Evolutionary conservation across 35 echinoderm and acorn worm species (phyloP).

Genomic region (Heliocidaris tuberculata): DNA sequence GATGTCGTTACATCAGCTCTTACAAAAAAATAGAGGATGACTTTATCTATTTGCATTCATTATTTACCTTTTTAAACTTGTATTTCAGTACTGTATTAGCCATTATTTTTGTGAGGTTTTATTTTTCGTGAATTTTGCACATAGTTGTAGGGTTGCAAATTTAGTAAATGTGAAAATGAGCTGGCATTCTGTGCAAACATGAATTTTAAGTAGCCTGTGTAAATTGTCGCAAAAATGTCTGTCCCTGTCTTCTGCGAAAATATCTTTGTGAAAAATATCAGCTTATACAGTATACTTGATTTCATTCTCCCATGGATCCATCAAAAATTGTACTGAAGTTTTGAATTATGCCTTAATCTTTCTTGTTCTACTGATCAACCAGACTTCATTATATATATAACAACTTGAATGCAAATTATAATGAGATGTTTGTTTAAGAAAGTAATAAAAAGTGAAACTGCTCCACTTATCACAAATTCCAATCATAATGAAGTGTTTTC

Average conservation of each 20-base stretch:
- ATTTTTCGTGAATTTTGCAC: too few species aligned
- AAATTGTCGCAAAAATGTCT: too few species aligned
- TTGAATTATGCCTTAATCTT: neutral
- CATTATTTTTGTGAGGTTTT: too few species aligned
- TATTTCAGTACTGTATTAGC: too few species aligned
- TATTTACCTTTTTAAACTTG: neutral
- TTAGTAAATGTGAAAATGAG: too few species aligned
- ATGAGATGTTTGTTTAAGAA: neutral
- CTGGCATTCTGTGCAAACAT: too few species aligned
- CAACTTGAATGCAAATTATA: neutral
- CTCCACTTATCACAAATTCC: neutral
- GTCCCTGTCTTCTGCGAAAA: too few species aligned
- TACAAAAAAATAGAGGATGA: neutral
- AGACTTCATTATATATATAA: neutral
- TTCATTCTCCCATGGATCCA: neutral
- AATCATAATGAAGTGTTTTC: neutral
- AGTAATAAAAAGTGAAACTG: neutral
- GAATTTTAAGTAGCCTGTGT: too few species aligned
- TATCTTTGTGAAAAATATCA: too few species aligned
- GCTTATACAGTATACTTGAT: neutral
- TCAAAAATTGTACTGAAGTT: neutral
- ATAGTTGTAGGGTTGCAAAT: too few species aligned
- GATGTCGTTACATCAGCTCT: neutral
- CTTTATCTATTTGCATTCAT: neutral
- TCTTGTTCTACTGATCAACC: neutral